A percentile compares a stretch with the other conserved stretches of the same genome.
Conservation (phyloP, 1,140 invertebrate genomes). For the Thaumetopoea pityocampa region DNA sequence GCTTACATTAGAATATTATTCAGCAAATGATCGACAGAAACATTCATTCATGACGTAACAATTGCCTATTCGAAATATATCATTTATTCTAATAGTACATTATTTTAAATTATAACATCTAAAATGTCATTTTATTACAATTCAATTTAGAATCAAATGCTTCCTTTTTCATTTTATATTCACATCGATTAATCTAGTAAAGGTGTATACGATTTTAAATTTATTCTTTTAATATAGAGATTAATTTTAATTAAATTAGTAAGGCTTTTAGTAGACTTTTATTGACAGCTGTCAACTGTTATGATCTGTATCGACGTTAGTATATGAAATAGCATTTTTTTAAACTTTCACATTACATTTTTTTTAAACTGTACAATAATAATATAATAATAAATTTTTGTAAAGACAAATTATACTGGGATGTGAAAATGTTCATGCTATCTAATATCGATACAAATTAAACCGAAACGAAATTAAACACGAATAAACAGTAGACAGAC, state of each 20-base stretch:
- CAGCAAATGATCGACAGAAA: too few species aligned
- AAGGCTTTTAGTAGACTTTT: conserved; percentile 66
- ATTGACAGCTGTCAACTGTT: conserved; percentile 39
- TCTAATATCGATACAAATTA: conserved; percentile 34
- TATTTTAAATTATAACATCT: conserved; percentile 42
- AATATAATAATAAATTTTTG: too few species aligned
- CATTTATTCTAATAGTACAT: conserved; percentile 24
- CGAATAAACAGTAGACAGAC: conserved; percentile 11
- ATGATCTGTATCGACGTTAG: conserved; percentile 35
- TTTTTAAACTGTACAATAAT: too few species aligned
- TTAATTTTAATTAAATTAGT: conserved; percentile 65
- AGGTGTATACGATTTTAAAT: conserved; percentile 42
- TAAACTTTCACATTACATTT: too few species aligned
- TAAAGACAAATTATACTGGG: too few species aligned
- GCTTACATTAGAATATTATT: too few species aligned
- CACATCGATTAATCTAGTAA: conserved; percentile 62
- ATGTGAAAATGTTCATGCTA: background rate
- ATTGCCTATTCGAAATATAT: too few species aligned
- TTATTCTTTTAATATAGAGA: conserved; percentile 40
- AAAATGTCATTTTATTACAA: conserved; percentile 70
- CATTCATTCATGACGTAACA: too few species aligned
- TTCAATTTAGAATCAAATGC: conserved; percentile 73
- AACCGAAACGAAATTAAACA: conserved; percentile 28
- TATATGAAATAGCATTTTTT: too few species aligned
- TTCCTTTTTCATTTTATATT: conserved; percentile 52